Percentiles rank a stretch among this genome's conserved stretches.
phyloP scores from a whole-genome alignment of 37 sponge, comb jelly and placozoan genomes.

The Beroe forskalii region DNA sequence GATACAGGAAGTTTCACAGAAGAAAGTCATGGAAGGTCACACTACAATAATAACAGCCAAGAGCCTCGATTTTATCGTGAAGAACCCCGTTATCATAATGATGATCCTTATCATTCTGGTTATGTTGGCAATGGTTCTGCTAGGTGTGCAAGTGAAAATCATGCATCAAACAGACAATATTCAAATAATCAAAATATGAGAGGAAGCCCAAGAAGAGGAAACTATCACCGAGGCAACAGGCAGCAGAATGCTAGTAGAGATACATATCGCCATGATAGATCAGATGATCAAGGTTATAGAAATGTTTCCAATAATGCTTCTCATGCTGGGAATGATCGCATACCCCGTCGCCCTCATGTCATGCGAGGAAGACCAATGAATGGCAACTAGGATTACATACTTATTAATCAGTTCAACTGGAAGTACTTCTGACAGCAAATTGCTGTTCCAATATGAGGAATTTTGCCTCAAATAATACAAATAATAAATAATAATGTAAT shows the following conservation, averaged over 20 bases:
- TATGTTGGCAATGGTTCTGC: background rate
- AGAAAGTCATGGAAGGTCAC: background rate
- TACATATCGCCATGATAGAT: background rate
- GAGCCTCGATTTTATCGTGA: constrained; percentile 29
- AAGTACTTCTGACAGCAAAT: no score
- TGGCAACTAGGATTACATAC: background rate
- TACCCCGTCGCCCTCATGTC: background rate
- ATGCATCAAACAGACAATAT: no score
- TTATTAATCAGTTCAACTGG: no score
- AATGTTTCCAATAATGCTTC: background rate
- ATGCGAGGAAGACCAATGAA: background rate
- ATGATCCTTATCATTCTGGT: background rate
- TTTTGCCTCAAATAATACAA: no score
- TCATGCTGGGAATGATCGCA: background rate
- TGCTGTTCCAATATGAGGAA: no score
- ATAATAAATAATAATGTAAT: no score
- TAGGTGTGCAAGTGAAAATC: background rate
- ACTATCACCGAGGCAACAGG: background rate
- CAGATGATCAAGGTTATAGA: no score
- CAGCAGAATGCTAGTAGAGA: background rate
- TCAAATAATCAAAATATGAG: background rate
- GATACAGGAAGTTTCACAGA: constrained; percentile 51
- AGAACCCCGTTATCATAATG: background rate
- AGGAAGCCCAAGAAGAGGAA: background rate
- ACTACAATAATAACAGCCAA: background rate